A percentile compares a stretch with the other conserved stretches of the same genome.
These are phyloP conservation scores for Panagrolaimus sp. DNA, from an alignment of 1,140 invertebrate genomes.

Conservation along the genomic window DNA sequence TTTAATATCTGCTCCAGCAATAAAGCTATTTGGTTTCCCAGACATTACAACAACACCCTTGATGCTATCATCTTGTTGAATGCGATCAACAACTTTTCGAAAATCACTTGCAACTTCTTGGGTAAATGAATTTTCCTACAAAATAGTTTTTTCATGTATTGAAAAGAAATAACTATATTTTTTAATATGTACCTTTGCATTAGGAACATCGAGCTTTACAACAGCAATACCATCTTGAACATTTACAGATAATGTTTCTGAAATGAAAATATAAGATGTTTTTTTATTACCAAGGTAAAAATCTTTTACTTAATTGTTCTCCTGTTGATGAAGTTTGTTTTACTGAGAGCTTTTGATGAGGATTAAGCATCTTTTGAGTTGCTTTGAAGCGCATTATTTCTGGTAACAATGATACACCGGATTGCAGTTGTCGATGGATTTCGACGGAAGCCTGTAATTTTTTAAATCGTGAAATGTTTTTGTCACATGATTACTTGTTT, in stretches of 20 bases:
- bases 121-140: conserved; percentile 49
- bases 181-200: conserved; percentile 47
- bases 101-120: conserved; percentile 36
- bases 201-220: conserved; percentile 51
- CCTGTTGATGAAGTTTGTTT: background rate
- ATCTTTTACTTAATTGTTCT: background rate
- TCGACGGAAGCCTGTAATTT: too few relatives aligned
- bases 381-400: too few relatives aligned
- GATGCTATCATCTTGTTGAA: conserved; percentile 64
- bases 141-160: background rate
- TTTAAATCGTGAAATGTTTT: too few relatives aligned
- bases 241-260: conserved; percentile 32
- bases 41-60: conserved; percentile 86
- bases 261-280: background rate
- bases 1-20: conserved; percentile 91
- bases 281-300: background rate
- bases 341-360: too few relatives aligned
- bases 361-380: too few relatives aligned
- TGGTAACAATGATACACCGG: too few relatives aligned
- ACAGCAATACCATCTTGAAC: conserved; percentile 50
- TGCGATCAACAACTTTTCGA: conserved; percentile 36
- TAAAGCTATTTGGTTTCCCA: conserved; percentile 86
- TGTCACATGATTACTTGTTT: too few relatives aligned
- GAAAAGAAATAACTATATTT: too few relatives aligned
- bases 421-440: too few relatives aligned